phyloP scores from a whole-genome alignment of 2,888 invertebrate species.

The Drosophila prostipennis region DNA sequence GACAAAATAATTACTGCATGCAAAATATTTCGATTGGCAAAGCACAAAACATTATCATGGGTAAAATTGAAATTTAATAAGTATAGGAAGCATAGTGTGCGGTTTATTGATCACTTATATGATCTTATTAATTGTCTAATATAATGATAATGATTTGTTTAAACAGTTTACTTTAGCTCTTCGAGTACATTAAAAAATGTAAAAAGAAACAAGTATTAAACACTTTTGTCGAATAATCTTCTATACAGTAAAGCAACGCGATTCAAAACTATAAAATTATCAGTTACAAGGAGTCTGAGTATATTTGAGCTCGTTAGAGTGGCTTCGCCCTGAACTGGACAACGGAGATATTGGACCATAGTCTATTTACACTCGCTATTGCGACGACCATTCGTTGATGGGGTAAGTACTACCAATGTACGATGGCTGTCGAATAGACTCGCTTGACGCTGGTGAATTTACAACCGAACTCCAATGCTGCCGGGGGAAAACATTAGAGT shows the following conservation, averaged over 20 bases:
- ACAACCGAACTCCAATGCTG: slow-evolving; percentile 68
- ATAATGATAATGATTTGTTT: slow-evolving; percentile 18
- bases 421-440: slow-evolving; percentile 65
- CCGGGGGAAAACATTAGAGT: slow-evolving; percentile 69
- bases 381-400: slow-evolving; percentile 70
- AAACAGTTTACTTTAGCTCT: slow-evolving; percentile 6
- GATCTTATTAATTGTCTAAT: slow-evolving; percentile 35
- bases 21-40: neutral
- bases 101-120: slow-evolving; percentile 33
- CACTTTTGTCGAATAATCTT: slow-evolving; percentile 4
- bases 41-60: slow-evolving; percentile 9
- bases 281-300: slow-evolving; percentile 27
- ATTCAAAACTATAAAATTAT: slow-evolving; percentile 11
- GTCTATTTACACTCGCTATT: slow-evolving; percentile 51
- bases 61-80: slow-evolving; percentile 18
- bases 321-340: slow-evolving; percentile 47
- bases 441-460: slow-evolving; percentile 61
- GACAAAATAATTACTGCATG: slow-evolving; percentile 6
- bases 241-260: slow-evolving; percentile 26
- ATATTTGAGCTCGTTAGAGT: slow-evolving; percentile 35
- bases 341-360: slow-evolving; percentile 32
- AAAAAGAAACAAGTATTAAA: neutral
- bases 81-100: slow-evolving; percentile 39
- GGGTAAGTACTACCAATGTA: slow-evolving; percentile 67
- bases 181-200: slow-evolving; percentile 31